Evolutionary conservation across 2,797 vertebrate genomes (phyloP).

Genomic region (Mormyrops attenuatus): DNA sequence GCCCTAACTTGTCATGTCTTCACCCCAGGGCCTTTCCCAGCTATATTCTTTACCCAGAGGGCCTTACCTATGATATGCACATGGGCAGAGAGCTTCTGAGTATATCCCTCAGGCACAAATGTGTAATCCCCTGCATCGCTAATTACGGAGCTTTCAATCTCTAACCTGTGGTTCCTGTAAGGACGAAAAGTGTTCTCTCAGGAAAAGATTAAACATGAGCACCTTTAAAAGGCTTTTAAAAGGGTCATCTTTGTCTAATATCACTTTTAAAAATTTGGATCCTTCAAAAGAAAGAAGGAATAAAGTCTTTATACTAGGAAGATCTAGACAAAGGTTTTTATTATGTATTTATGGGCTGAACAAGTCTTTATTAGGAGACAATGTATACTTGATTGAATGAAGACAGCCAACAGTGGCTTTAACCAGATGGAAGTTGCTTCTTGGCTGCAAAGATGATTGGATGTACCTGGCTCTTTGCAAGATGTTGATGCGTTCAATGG

Average conservation of each 20-base stretch:
- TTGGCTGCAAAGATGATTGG: background rate
- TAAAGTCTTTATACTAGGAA: background rate
- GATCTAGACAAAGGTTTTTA: background rate
- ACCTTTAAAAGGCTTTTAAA: background rate
- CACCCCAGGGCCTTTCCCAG: background rate
- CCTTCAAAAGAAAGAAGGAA: background rate
- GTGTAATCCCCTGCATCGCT: constrained; percentile 92
- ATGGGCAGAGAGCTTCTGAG: constrained; percentile 78
- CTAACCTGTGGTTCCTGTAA: constrained; percentile 79
- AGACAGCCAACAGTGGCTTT: background rate
- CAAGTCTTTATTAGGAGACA: background rate
- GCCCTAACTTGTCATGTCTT: background rate
- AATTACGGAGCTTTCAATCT: constrained; percentile 66
- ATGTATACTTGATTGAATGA: background rate
- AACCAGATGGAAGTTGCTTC: background rate
- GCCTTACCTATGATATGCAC: constrained; percentile 83
- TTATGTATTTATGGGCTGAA: background rate
- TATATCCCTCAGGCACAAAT: constrained; percentile 89
- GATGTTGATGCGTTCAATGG: constrained; percentile 78
- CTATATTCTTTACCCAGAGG: background rate
- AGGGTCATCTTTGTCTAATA: background rate
- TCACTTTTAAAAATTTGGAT: background rate
- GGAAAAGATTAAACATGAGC: background rate
- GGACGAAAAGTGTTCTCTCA: constrained; percentile 7
- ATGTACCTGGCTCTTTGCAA: constrained; percentile 82